A percentile compares a stretch with the other conserved stretches of the same genome.
Conservation (phyloP, 2,888 invertebrate genomes). For the Nasonia oneida region DNA sequence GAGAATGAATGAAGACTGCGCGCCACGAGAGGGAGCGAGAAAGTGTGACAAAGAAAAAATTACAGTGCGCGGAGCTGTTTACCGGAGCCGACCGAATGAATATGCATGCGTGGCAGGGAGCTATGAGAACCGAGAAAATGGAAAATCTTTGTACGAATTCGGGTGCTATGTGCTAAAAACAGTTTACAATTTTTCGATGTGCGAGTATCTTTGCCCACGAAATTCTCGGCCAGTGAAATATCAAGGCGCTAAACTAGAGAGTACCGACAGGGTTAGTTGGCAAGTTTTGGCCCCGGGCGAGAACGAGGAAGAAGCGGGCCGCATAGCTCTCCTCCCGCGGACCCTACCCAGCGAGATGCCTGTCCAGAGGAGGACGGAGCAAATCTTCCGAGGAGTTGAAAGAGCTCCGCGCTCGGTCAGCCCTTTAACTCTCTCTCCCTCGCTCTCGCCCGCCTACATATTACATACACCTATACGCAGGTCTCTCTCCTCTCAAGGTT, state of each 20-base stretch:
- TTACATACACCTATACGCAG: not conserved
- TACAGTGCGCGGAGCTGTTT: not conserved
- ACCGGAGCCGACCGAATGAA: not conserved
- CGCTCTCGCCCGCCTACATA: conserved; percentile 14
- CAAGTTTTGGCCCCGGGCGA: conserved; percentile 7
- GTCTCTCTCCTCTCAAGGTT: conserved; percentile 25
- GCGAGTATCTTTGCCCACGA: not conserved
- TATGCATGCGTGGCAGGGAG: not conserved
- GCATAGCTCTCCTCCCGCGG: not conserved
- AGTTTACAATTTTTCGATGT: conserved; percentile 21
- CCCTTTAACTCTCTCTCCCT: conserved; percentile 52
- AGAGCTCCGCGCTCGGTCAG: conserved; percentile 28
- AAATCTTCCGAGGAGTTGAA: not conserved
- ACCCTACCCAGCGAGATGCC: conserved; percentile 24
- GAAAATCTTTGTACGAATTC: not conserved
- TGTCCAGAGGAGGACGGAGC: not conserved
- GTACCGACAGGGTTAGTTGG: not conserved
- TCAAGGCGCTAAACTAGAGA: conserved; percentile 1
- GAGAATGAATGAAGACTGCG: conserved; percentile 47
- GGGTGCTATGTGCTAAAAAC: no score
- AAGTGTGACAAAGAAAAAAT: conserved; percentile 40
- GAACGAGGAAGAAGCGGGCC: conserved; percentile 30
- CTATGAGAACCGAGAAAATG: conserved; percentile 14
- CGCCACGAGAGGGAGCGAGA: conserved; percentile 1
- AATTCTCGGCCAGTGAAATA: not conserved